Conservation (phyloP, 2,113 vertebrate species). For the Cyphomyrus plagiostoma region DNA sequence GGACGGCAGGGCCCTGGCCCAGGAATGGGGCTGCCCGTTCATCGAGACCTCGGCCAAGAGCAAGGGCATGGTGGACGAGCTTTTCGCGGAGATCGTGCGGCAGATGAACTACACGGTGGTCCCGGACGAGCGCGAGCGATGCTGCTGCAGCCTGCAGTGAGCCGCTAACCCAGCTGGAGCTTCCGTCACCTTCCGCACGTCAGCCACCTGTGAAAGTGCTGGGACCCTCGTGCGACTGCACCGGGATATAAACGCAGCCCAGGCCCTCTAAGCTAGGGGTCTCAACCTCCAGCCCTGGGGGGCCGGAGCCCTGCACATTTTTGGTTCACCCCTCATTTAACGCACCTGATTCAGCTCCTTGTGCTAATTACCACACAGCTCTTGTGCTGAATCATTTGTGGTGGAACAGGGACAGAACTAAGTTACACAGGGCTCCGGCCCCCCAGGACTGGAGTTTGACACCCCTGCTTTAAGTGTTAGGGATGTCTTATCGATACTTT, state of each 20-base stretch:
- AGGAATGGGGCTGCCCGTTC: constrained; percentile 93
- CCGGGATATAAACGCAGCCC: background rate
- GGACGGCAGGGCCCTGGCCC: constrained; percentile 87
- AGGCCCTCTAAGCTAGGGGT: background rate
- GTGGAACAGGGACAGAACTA: too few relatives aligned
- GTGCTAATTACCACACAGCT: too few relatives aligned
- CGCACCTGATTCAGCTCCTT: too few relatives aligned
- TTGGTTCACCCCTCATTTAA: too few relatives aligned
- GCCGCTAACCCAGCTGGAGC: constrained; percentile 51
- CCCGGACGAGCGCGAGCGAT: constrained; percentile 77
- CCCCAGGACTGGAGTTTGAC: too few relatives aligned
- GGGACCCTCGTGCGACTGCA: background rate
- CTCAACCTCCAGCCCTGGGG: too few relatives aligned
- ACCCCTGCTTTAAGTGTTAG: background rate
- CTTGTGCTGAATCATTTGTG: too few relatives aligned
- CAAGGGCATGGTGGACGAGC: constrained; percentile 89
- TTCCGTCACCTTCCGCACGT: background rate
- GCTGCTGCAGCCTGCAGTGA: constrained; percentile 53
- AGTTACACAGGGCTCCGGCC: too few relatives aligned
- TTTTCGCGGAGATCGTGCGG: constrained; percentile 89
- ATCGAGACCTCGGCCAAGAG: constrained; percentile 96
- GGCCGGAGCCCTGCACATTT: too few relatives aligned
- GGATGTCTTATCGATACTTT: background rate
- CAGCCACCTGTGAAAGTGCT: background rate
- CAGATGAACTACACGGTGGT: constrained; percentile 95